These are phyloP conservation scores for Tenebrosternarchus preto DNA, from an alignment of 2,113 vertebrate species.

Conservation along the genomic window DNA sequence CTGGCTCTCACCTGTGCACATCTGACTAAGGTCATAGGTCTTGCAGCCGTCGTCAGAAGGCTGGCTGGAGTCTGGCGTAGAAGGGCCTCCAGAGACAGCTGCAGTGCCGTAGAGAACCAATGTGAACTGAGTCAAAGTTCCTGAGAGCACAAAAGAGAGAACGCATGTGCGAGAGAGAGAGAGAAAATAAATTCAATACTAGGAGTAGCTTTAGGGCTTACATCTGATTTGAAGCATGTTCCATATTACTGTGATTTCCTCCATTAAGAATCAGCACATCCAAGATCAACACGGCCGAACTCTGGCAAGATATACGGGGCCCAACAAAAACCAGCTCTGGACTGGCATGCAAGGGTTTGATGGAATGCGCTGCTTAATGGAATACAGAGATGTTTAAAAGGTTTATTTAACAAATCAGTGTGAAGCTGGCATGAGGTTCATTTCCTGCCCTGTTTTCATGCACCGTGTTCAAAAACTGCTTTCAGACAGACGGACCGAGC, in stretches of 20 bases:
- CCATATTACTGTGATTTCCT: background rate
- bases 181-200: background rate
- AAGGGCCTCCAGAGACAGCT: conserved; percentile 62
- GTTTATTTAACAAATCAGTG: conserved; percentile 17
- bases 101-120: conserved; percentile 90
- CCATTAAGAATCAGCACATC: background rate
- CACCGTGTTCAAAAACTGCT: background rate
- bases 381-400: background rate
- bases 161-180: background rate
- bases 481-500: background rate
- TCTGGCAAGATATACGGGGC: too few relatives aligned
- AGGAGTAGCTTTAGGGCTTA: background rate
- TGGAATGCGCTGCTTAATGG: background rate
- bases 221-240: background rate
- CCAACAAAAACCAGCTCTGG: background rate
- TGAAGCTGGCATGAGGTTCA: background rate
- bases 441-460: conserved; percentile 12
- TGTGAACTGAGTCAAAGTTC: conserved; percentile 91
- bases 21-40: conserved; percentile 84
- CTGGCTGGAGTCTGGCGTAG: conserved; percentile 70
- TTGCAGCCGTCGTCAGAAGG: conserved; percentile 84
- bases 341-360: background rate
- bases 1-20: conserved; percentile 87
- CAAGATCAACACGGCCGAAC: background rate
- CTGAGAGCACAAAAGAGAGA: conserved; percentile 64